A percentile compares a stretch with the other conserved stretches of the same genome.
These are phyloP conservation scores for Dendrophyllia cribrosa DNA, from an alignment of 64 coral and sea anemone genomes.

Conservation along the genomic window DNA sequence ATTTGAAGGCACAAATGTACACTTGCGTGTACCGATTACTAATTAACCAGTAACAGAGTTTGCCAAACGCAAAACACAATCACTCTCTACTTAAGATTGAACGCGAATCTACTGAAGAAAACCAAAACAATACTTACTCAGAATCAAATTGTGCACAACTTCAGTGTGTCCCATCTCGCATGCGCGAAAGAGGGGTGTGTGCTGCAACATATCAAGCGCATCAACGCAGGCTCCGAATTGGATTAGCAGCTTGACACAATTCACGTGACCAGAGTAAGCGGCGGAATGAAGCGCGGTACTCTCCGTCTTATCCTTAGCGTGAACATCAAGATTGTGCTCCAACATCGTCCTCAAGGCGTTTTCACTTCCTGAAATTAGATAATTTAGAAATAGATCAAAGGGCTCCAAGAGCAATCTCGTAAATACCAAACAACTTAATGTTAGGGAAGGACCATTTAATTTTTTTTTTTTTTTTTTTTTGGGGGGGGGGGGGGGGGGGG, in stretches of 20 bases:
- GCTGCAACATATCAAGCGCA: constrained; percentile 80
- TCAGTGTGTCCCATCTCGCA: constrained; percentile 92
- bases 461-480: too few relatives aligned
- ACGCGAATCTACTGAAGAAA: neutral
- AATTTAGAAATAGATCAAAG: too few relatives aligned
- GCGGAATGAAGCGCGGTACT: constrained; percentile 91
- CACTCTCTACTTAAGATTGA: too few relatives aligned
- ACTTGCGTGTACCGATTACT: too few relatives aligned
- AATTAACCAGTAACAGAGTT: too few relatives aligned
- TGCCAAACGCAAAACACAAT: too few relatives aligned
- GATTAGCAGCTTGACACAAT: constrained; percentile 76
- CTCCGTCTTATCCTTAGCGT: constrained; percentile 81
- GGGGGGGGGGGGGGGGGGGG: too few relatives aligned
- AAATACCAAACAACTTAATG: too few relatives aligned
- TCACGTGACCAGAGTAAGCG: constrained; percentile 82
- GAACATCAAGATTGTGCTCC: constrained; percentile 68
- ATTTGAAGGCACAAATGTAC: too few relatives aligned
- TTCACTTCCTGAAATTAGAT: constrained; percentile 44
- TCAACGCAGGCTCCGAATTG: constrained; percentile 69
- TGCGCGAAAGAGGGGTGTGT: constrained; percentile 92
- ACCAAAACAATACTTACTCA: constrained; percentile 36
- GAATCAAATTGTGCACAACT: constrained; percentile 74
- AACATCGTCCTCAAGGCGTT: constrained; percentile 70
- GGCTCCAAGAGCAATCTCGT: too few relatives aligned
- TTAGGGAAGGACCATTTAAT: too few relatives aligned